A percentile compares a stretch with the other conserved stretches of the same genome.
phyloP scores from a whole-genome alignment of 2,888 invertebrate genomes.

The Gymnocheta viridis region DNA sequence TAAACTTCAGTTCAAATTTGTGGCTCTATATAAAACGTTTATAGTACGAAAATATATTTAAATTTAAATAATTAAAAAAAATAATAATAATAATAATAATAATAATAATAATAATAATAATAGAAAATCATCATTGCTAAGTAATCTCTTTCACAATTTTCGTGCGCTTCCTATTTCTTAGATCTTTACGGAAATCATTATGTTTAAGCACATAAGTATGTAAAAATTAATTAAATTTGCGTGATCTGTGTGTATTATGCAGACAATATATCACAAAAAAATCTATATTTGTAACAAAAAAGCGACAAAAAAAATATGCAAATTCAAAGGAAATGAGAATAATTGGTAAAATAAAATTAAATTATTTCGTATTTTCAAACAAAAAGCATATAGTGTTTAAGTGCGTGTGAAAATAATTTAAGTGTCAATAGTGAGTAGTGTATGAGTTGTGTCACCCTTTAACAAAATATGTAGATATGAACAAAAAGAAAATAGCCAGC shows the following conservation, averaged over 20 bases:
- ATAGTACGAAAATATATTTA: conserved; percentile 20
- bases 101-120: too few relatives aligned
- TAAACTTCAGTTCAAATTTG: conserved; percentile 61
- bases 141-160: conserved; percentile 30
- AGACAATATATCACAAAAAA: conserved; percentile 28
- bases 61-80: conserved; percentile 14
- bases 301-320: not conserved
- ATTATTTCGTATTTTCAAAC: not conserved
- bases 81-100: too few relatives aligned
- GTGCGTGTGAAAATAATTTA: conserved; percentile 57
- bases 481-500: conserved; percentile 11
- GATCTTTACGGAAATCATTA: conserved; percentile 59
- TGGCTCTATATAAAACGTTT: conserved; percentile 50
- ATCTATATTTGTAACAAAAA: conserved; percentile 24
- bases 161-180: conserved; percentile 1
- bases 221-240: conserved; percentile 55
- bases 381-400: conserved; percentile 3
- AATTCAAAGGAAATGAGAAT: not conserved
- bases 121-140: conserved; percentile 17
- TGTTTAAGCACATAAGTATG: conserved; percentile 33
- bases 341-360: conserved; percentile 22
- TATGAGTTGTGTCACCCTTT: conserved; percentile 52
- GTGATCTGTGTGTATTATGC: conserved; percentile 33
- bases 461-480: conserved; percentile 36
- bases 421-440: conserved; percentile 39